Percentiles rank a stretch among this genome's conserved stretches.
Evolutionary conservation across 2,113 vertebrate species (phyloP).

Genomic region (Dryoscopus gambensis): DNA sequence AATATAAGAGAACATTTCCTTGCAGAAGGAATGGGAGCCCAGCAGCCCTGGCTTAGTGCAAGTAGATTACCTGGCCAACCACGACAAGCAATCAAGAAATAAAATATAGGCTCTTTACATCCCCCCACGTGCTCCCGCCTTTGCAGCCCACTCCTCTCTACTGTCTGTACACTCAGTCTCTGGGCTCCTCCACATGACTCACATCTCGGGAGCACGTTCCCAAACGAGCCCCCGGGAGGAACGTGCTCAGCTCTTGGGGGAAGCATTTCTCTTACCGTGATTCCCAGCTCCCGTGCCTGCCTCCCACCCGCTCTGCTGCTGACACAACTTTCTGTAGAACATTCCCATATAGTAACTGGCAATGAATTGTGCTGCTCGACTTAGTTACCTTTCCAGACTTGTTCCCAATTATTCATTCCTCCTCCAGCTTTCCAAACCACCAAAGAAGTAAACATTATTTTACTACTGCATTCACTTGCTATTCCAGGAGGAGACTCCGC

Average conservation of each 20-base stretch:
- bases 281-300: background rate
- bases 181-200: background rate
- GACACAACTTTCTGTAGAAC: background rate
- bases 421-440: background rate
- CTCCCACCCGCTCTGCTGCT: background rate
- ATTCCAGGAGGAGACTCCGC: background rate
- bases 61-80: background rate
- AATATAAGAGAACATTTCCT: background rate
- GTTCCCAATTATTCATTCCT: background rate
- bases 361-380: background rate
- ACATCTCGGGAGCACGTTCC: fast-evolving
- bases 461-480: background rate
- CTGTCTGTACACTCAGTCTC: background rate
- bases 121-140: background rate
- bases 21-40: background rate
- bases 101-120: background rate
- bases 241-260: fast-evolving
- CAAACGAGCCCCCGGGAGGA: background rate
- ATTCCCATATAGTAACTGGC: background rate
- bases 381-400: background rate
- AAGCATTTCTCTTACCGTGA: fast-evolving
- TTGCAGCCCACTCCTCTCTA: background rate
- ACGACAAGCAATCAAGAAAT: background rate
- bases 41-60: background rate
- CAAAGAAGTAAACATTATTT: background rate